A percentile compares a stretch with the other conserved stretches of the same genome.
These are phyloP conservation scores for Carollia perspicillata DNA, from an alignment of 2,113 vertebrate species.

Conservation along the genomic window DNA sequence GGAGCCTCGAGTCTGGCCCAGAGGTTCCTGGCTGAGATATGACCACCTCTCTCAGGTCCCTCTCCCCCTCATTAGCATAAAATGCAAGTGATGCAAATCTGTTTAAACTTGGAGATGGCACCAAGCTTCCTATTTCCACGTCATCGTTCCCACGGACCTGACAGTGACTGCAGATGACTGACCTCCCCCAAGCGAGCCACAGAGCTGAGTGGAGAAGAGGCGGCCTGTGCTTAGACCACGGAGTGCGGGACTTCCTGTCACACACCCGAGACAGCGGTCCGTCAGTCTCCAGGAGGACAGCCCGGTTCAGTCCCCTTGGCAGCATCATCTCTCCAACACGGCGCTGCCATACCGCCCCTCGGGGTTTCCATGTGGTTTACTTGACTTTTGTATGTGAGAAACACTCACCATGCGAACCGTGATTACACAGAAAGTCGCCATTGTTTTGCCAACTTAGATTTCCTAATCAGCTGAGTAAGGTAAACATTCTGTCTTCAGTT, in stretches of 20 bases:
- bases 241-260: not conserved
- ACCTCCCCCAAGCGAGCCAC: not conserved
- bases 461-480: constrained; percentile 4
- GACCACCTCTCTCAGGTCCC: not conserved
- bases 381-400: not conserved
- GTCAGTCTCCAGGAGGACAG: not conserved
- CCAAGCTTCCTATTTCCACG: not conserved
- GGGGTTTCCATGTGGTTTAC: not conserved
- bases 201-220: not conserved
- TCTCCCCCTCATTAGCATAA: not conserved
- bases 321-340: not conserved
- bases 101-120: not conserved
- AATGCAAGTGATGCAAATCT: not conserved
- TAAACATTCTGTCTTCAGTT: constrained; percentile 1
- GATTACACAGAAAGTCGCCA: not conserved
- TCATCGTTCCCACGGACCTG: not conserved
- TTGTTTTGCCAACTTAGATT: constrained; percentile 23
- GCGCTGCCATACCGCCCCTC: not conserved
- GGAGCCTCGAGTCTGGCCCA: not conserved
- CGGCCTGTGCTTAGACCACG: not conserved
- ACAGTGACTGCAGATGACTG: not conserved
- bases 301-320: not conserved
- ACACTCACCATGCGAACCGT: not conserved
- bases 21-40: not conserved
- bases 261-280: not conserved